These are phyloP conservation scores for Vollenhovia emeryi DNA, from an alignment of 1,140 invertebrate genomes.

Conservation along the genomic window DNA sequence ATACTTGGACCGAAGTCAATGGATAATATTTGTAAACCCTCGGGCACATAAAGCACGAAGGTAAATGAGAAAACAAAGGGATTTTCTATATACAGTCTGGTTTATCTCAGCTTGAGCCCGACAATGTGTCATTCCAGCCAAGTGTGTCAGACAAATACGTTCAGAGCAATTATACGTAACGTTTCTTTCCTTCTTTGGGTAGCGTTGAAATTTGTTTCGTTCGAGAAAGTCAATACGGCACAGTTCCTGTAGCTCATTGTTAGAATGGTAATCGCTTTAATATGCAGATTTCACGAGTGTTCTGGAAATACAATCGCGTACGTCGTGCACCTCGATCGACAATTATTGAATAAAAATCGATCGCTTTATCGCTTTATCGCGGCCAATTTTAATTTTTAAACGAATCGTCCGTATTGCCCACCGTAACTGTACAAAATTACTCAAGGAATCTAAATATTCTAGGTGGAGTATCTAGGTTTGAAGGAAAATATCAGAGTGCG, in stretches of 20 bases:
- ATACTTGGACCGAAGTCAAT: background rate
- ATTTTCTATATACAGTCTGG: background rate
- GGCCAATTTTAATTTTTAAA: background rate
- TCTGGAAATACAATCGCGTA: background rate
- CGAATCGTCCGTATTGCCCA: background rate
- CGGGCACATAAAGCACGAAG: background rate
- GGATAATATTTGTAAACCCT: background rate
- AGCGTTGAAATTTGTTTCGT: background rate
- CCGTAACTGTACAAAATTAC: background rate
- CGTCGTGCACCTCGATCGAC: background rate
- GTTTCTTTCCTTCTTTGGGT: background rate
- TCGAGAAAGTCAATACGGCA: constrained; percentile 19
- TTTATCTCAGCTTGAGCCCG: background rate
- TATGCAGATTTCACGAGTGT: background rate
- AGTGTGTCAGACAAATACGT: constrained; percentile 3
- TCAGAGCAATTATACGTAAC: constrained; percentile 4
- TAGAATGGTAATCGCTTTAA: background rate
- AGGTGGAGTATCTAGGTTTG: constrained; percentile 89
- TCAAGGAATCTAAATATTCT: background rate
- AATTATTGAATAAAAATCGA: background rate
- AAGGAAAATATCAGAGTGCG: constrained; percentile 89
- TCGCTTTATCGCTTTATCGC: background rate
- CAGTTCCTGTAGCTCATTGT: background rate
- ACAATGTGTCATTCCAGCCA: background rate
- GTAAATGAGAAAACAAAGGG: background rate